Evolutionary conservation across 2,888 invertebrate genomes (phyloP), one percentile per base, ranked within the genome.

Genomic region (Timema podura): DNA sequence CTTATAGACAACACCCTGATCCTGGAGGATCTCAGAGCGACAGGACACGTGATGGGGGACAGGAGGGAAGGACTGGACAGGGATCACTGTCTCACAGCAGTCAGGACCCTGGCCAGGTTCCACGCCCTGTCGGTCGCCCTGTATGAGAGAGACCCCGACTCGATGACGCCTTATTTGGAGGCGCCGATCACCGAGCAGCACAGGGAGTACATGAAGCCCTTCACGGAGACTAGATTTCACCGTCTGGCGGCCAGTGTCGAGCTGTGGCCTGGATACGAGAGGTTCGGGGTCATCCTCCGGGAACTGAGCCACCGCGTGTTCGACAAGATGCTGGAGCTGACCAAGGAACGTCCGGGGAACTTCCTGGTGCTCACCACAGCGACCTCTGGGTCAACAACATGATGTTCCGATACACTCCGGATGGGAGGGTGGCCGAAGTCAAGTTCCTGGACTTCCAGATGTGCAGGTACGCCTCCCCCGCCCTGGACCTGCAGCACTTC

Each of bases 401-500:
- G 7, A 30, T 70, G n/a, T 67, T 70, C 46, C 59, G 48, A 0
- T 70, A 70, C 49, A 44, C n/a, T 10, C 9, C 44, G 9, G 61
- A 11, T n/a, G 10, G 45, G 0, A 30, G 48, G 11, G n/a, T 66
- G 16, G 48, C 48, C 49, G 57, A 45, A 15, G 65, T 71, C n/a
- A 64, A 54, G 49, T 67, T 74, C 13, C 64, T 74, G 15, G 73
- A 74, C 57, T 72, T 70, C 57, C 73, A 74, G 54, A 64, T 70
- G 45, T 66, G 61, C 15, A 57, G 70, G 47, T 61, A 64, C 46
- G 48, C 65, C 8, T 72, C 73, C 5, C 71, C 72, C 10, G 71
- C 67, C 30, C 46, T 67, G 0, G 73, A 74, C 54, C 67, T 74
- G 46, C 70, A 68, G n/a, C 72, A 70, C 51, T 74, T 74, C 69